A percentile compares a stretch with the other conserved stretches of the same genome.
Evolutionary conservation across 2,888 invertebrate genomes (phyloP).

Genomic region (Troglohyphantes excavatus): DNA sequence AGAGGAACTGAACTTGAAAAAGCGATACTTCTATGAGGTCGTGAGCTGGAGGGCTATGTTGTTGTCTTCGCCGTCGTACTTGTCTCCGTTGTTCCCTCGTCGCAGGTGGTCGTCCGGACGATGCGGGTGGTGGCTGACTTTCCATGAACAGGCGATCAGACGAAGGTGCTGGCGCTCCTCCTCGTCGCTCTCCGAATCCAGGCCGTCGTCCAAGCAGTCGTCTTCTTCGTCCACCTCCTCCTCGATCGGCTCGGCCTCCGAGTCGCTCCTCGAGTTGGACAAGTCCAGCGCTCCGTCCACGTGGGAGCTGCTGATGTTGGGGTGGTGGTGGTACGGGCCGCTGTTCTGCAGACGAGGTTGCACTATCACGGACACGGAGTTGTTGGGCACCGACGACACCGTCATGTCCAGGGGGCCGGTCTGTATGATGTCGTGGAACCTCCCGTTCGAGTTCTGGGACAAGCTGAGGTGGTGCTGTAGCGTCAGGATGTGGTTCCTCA

Average conservation of each 20-base stretch:
- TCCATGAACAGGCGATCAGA: constrained; percentile 27
- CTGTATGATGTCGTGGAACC: constrained; percentile 77
- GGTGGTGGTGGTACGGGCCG: constrained; percentile 4
- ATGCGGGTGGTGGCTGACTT: constrained; percentile 23
- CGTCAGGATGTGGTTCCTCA: constrained; percentile 79
- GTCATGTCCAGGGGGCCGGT: constrained; percentile 80
- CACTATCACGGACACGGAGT: constrained; percentile 54
- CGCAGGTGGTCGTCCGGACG: constrained; percentile 29
- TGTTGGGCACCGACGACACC: constrained; percentile 61
- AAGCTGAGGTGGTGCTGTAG: constrained; percentile 73
- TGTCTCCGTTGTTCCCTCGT: constrained; percentile 36
- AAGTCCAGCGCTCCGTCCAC: constrained; percentile 78
- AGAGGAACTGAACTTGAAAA: constrained; percentile 53
- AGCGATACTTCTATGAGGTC: constrained; percentile 57
- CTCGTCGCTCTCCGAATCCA: constrained; percentile 73
- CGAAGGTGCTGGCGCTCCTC: constrained; percentile 45
- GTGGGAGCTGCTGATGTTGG: background rate
- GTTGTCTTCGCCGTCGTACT: constrained; percentile 60
- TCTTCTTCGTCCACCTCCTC: constrained; percentile 78
- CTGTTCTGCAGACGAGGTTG: constrained; percentile 4
- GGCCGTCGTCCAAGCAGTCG: constrained; percentile 74
- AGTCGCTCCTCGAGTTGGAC: constrained; percentile 78
- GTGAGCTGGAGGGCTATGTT: constrained; percentile 65
- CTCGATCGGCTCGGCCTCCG: constrained; percentile 72
- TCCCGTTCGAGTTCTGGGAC: constrained; percentile 71